Evolutionary conservation across 2,797 vertebrate genomes (phyloP), one percentile per base, ranked within the genome.

Genomic region (Lutjanus argentimaculatus): DNA sequence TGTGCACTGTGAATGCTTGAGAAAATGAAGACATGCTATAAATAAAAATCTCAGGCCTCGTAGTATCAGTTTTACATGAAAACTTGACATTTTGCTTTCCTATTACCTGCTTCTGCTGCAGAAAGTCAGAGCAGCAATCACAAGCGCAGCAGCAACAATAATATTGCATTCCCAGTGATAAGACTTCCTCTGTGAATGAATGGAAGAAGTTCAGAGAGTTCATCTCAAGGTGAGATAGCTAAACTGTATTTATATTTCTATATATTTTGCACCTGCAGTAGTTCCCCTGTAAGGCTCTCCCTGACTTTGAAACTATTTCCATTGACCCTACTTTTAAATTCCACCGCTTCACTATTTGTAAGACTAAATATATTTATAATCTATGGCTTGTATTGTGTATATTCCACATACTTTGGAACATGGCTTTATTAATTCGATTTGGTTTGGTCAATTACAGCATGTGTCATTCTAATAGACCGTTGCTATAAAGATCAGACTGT

Each of bases 221-320:
- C 67, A 73, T 85, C 73, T 87, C 57, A 80, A 84, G 65, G 74
- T 86, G 76, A 86, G 74, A 80, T 79, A 79, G 71, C 58, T 30
- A 6, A 8, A 14, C 67, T 58, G 11, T 46, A 53, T 56, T 19
- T 55, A 55, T 45, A 58, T 71, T 48, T 65, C 12, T 73, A 48
- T 42, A 55, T 10, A 72, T 45, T 45, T 53, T 67, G 16, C 52
- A 43, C 15, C 63, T 19, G 46, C 72, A 70, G 78, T 9, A 67
- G 63, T 80, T 76, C n/a, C 62, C 22, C 74, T 46, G 10, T 9
- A 49, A 64, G 51, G 62, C 5, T 49, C 10, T 69, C 15, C 48
- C 52, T 53, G 49, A 71, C 75, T 74, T 63, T 76, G 67, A 85
- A 81, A 87, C 61, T 59, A 58, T 80, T 80, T 67, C 53, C 59